Evolutionary conservation across 2,113 vertebrate species (phyloP), one percentile per base, ranked within the genome.

Genomic region (Planiliza haematocheilus): DNA sequence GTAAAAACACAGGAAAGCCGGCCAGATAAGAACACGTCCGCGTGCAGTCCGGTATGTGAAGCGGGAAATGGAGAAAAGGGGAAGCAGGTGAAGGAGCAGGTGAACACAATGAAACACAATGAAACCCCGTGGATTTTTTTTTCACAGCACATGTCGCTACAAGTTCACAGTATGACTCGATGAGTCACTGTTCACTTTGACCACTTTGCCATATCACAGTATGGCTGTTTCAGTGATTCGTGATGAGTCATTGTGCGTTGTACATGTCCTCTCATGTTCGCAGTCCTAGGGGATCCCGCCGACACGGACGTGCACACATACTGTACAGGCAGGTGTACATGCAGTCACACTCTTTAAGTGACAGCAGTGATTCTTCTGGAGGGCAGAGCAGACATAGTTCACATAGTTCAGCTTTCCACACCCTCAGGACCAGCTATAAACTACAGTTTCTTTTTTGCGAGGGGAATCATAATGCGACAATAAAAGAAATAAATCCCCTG

Each of bases 271-370:
- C 14, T 63, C 65, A 8, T 41, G 58, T 56, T 38, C 43, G 78
- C 64, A 86, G 68, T 21, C 50, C 16, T 79, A 75, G 84, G 84
- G 86, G 86, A 88, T 90, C 76, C 87, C 88, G 50, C 2, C 0
- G 0, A 58, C 52, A 45, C 49, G 46, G n/a, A n/a, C n/a, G n/a
- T n/a, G n/a, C 0, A 1, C 20, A 17, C 1, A 0, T 24, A 55
- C 11, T 17, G 21, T 12, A 48, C 34, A 20, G 4, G 10, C 37
- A 55, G 60, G 30, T 62, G 21, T 61, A 37, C 12, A 14, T 10
- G n/a, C 3, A 52, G 10, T 11, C 37, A 56, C 1, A 36, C 9
- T 45, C 10, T 30, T 59, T 36, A 51, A 42, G 17, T 16, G 38
- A 70, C 51, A 24, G 13, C 21, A 30, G 18, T 10, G 57, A 5